Evolutionary conservation across 2,797 vertebrate species (phyloP).

Genomic region (Ctenopoma multispine): DNA sequence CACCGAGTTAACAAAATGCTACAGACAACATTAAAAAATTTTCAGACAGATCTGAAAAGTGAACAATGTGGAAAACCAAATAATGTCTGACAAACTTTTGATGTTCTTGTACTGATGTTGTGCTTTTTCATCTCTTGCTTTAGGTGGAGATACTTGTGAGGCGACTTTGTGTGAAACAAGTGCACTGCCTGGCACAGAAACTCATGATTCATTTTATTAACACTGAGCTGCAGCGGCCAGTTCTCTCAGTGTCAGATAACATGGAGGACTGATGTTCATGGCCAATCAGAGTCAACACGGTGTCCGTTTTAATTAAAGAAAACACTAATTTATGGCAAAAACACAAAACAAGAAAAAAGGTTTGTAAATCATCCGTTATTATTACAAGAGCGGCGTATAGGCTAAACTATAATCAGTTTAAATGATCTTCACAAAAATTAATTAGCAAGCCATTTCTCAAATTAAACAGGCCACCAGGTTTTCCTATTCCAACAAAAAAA

Average conservation of each 20-base stretch:
- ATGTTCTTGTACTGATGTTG: constrained; percentile 35
- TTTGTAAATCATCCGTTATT: neutral
- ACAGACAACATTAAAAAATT: neutral
- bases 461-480: constrained; percentile 26
- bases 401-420: constrained; percentile 1
- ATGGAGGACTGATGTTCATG: constrained; percentile 3
- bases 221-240: constrained; percentile 9
- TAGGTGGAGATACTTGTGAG: constrained; percentile 12
- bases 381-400: neutral
- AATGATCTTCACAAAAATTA: constrained; percentile 4
- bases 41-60: constrained; percentile 33
- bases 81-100: constrained; percentile 38
- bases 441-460: neutral
- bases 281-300: constrained; percentile 17
- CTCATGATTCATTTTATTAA: constrained; percentile 12
- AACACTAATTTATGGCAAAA: constrained; percentile 10
- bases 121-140: constrained; percentile 49
- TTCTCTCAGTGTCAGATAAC: neutral
- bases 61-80: neutral
- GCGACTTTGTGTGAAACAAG: constrained; percentile 7
- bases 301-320: neutral
- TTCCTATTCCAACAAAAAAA: constrained; percentile 17
- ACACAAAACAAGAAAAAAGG: neutral
- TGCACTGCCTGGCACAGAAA: neutral
- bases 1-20: constrained; percentile 13